Percentiles rank a stretch among this genome's conserved stretches.
These are phyloP conservation scores for Tipula helvola DNA, from an alignment of 2,888 invertebrate genomes.

Conservation along the genomic window DNA sequence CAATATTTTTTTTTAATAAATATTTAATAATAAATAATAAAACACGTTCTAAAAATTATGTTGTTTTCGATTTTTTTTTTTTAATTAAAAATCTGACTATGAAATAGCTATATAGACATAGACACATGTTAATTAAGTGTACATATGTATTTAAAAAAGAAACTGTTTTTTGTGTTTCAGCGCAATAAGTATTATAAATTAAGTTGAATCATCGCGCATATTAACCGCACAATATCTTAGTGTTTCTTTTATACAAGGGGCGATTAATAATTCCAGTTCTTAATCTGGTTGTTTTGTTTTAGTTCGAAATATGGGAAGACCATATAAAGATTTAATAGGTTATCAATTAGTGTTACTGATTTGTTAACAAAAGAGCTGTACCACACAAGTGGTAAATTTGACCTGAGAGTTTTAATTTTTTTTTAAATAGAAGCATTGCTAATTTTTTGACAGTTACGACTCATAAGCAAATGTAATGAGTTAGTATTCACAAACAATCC, in stretches of 20 bases:
- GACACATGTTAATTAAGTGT: neutral
- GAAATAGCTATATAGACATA: neutral
- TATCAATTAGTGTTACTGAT: neutral
- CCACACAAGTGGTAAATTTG: neutral
- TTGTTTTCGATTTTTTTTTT: neutral
- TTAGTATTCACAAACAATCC: too few species aligned
- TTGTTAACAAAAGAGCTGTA: neutral
- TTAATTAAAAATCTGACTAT: neutral
- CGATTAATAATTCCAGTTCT: neutral
- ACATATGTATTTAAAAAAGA: neutral
- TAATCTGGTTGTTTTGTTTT: neutral
- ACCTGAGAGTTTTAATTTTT: neutral
- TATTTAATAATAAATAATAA: slow-evolving; percentile 7
- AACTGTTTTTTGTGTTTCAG: neutral
- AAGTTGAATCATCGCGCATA: neutral
- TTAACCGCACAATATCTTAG: neutral
- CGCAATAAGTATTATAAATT: neutral
- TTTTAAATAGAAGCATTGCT: neutral
- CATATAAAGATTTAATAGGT: neutral
- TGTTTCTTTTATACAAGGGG: neutral
- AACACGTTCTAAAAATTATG: neutral
- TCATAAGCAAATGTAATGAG: neutral
- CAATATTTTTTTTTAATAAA: neutral
- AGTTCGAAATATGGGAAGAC: neutral
- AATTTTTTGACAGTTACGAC: neutral